Evolutionary conservation across 2,888 invertebrate genomes (phyloP), one percentile per base, ranked within the genome.

Genomic region (Sarcophaga rosellei): DNA sequence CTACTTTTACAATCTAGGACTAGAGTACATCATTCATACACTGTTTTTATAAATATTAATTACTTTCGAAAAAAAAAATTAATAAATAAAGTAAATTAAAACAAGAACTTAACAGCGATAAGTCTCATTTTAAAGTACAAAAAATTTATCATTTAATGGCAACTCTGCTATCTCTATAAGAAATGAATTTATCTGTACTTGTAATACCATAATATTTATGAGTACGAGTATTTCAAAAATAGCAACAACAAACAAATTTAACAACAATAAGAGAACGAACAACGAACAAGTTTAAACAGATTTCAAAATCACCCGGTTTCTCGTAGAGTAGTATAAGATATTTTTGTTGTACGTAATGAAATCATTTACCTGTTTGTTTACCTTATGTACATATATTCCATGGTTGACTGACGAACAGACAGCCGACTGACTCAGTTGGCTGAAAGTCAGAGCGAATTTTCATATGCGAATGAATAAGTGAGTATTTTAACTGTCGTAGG

Each of bases 271-370:
- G 78, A 81, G 81, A 84, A 53, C 57, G 65, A 79, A 62, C 79
- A 86, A 83, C 74, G 86, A 84, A 86, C 86, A 84, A 86, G 86
- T 86, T 86, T 84, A 81, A 63, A 63, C 10, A 62, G n/a, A 78
- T 84, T 86, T 81, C 86, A 84, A 86, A 81, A 86, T 84, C 84
- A 84, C 12, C 72, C 75, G 70, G 75, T 72, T 20, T 74, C 73
- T 25, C 21, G 25, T 59, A 2, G 25, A 35, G 35, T 35, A 35
- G 1, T 35, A 35, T 1, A 35, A 8, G 35, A 35, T 35, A 25
- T 45, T 65, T 65, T 17, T 66, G 44, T 53, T 69, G 53, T 66
- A 35, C 75, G 57, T 11, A 63, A 61, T 53, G 11, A 20, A 6
- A 45, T 25, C 63, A 44, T 15, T 15, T 15, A 15, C 47, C 8